phyloP scores from a whole-genome alignment of 2,797 vertebrate genomes.

The Rhinichthys osculus region DNA sequence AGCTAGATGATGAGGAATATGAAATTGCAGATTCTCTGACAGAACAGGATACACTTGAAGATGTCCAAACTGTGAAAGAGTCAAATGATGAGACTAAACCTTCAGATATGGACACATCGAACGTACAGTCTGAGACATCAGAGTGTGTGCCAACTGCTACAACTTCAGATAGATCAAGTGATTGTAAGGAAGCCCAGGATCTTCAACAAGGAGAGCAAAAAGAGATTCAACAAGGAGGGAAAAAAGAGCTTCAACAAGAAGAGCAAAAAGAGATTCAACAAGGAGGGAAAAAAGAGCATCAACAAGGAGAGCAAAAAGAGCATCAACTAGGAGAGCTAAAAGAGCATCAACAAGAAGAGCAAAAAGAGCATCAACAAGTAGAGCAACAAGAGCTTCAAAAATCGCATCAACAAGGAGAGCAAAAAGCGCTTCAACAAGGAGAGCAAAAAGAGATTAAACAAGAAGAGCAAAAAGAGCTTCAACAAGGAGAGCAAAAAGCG shows the following conservation, averaged over 20 bases:
- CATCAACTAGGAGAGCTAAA: neutral
- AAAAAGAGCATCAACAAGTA: neutral
- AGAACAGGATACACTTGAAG: slow-evolving; percentile 5
- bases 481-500: neutral
- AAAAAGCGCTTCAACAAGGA: neutral
- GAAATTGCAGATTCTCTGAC: neutral
- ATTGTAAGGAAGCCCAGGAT: slow-evolving; percentile 1
- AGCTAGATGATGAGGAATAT: neutral
- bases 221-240: neutral
- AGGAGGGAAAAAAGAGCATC: neutral
- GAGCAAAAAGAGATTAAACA: neutral
- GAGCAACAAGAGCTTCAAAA: neutral
- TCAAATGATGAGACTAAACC: neutral
- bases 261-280: neutral
- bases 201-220: neutral
- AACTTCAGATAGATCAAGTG: neutral
- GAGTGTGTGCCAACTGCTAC: slow-evolving; percentile 5
- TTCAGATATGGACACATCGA: neutral
- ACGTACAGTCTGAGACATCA: neutral
- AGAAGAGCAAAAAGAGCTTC: neutral
- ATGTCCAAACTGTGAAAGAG: neutral
- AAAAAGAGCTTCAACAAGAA: neutral
- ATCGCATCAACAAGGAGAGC: neutral
- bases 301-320: neutral
- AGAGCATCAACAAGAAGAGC: no score